Conservation (phyloP, 2,888 invertebrate species). For the Stenodema calcarata region DNA sequence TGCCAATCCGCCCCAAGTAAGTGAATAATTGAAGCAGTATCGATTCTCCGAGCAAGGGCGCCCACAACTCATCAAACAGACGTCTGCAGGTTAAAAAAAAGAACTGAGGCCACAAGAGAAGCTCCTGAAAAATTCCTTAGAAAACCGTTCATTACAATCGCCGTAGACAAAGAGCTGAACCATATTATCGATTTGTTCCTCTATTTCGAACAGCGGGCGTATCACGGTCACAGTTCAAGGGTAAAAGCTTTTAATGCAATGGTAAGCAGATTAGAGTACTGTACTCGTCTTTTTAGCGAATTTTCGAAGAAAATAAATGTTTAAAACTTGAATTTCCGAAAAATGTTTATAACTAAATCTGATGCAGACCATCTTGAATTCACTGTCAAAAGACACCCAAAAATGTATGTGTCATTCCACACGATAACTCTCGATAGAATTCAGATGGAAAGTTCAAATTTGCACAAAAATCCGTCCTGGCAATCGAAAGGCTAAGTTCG, state of each 20-base stretch:
- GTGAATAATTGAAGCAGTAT: not conserved
- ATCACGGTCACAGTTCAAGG: not conserved
- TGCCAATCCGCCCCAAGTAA: not conserved
- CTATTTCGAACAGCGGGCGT: not conserved
- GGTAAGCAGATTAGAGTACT: not conserved
- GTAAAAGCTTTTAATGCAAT: not conserved
- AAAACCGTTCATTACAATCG: not conserved
- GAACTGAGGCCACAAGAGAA: not conserved
- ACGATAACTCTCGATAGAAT: too few relatives aligned
- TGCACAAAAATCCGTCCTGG: too few relatives aligned
- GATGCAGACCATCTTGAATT: too few relatives aligned
- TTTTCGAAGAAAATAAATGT: too few relatives aligned
- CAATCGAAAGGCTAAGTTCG: too few relatives aligned
- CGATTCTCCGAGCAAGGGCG: not conserved
- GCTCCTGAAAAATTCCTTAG: not conserved
- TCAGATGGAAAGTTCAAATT: too few relatives aligned
- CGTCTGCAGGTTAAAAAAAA: not conserved
- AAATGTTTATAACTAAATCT: too few relatives aligned
- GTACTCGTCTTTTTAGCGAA: too few relatives aligned
- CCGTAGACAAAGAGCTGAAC: not conserved
- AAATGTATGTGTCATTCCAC: too few relatives aligned
- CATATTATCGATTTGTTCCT: not conserved
- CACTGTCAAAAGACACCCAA: too few relatives aligned
- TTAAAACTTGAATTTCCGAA: too few relatives aligned
- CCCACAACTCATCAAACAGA: not conserved